phyloP scores from a whole-genome alignment of 1,140 invertebrate genomes.

The Drosophila jambulina region DNA sequence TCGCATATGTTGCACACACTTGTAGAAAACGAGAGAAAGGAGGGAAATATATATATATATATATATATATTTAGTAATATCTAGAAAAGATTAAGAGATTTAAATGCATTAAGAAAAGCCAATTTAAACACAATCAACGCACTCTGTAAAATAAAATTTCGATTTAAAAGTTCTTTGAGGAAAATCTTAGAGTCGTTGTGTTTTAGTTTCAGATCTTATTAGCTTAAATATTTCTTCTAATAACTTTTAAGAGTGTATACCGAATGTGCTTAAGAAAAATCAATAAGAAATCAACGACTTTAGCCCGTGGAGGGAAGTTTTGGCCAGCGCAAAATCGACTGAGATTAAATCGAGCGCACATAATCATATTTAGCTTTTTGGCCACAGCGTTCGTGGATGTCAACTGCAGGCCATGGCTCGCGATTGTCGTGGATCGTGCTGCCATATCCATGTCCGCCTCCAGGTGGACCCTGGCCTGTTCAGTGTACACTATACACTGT shows the following conservation, averaged over 20 bases:
- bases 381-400: slow-evolving; percentile 70
- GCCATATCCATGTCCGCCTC: slow-evolving; percentile 8
- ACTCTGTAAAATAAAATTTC: not conserved
- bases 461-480: slow-evolving; percentile 21
- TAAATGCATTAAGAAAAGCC: not conserved
- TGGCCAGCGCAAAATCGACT: slow-evolving; percentile 58
- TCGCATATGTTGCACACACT: slow-evolving; percentile 63
- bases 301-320: slow-evolving; percentile 18
- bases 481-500: not conserved
- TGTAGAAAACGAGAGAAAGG: not conserved
- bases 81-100: not conserved
- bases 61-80: no score
- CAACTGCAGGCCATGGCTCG: slow-evolving; percentile 60
- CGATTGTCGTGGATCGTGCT: slow-evolving; percentile 65
- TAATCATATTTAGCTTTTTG: slow-evolving; percentile 83
- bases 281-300: slow-evolving; percentile 38
- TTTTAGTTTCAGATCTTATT: not conserved
- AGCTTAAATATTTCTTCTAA: not conserved
- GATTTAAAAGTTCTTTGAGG: not conserved
- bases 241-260: slow-evolving; percentile 3
- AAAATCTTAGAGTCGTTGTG: not conserved
- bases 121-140: not conserved
- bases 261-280: slow-evolving; percentile 26
- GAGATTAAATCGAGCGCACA: slow-evolving; percentile 82
- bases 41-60: no score